These are phyloP conservation scores for Polymixis lichenea DNA, from an alignment of 2,888 invertebrate species.

Conservation along the genomic window DNA sequence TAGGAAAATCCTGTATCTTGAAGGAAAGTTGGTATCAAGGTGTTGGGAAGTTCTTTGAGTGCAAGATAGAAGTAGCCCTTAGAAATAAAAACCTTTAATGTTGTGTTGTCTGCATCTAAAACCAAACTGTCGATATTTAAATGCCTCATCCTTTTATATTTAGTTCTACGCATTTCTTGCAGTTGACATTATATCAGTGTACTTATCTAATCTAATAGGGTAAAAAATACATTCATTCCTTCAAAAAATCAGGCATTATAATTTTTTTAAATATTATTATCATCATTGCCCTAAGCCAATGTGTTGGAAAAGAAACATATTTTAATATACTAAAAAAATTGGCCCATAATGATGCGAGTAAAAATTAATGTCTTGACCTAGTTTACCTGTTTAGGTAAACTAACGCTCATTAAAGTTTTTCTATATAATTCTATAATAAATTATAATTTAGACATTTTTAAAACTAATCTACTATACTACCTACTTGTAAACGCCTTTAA, in stretches of 20 bases:
- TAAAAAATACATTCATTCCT: slow-evolving; percentile 22
- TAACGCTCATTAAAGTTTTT: slow-evolving; percentile 73
- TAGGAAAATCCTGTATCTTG: too few relatives aligned
- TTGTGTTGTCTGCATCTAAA: slow-evolving; percentile 52
- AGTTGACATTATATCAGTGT: slow-evolving; percentile 17
- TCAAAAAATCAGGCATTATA: slow-evolving; percentile 37
- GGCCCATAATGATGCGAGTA: slow-evolving; percentile 40
- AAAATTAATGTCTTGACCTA: slow-evolving; percentile 45
- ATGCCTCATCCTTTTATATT: slow-evolving; percentile 44
- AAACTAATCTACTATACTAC: slow-evolving; percentile 73
- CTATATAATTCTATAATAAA: slow-evolving; percentile 72
- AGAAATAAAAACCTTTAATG: slow-evolving; percentile 48
- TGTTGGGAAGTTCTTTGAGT: slow-evolving; percentile 6
- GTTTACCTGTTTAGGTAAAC: slow-evolving; percentile 57
- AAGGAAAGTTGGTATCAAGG: not conserved
- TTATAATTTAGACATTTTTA: slow-evolving; percentile 76
- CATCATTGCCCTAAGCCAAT: slow-evolving; percentile 41
- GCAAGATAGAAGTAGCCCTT: slow-evolving; percentile 46
- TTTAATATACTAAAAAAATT: slow-evolving; percentile 50
- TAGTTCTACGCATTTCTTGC: slow-evolving; percentile 41
- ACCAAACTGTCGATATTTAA: slow-evolving; percentile 60
- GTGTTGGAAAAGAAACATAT: slow-evolving; percentile 46
- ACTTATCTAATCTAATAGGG: slow-evolving; percentile 1
- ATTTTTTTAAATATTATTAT: slow-evolving; percentile 28
- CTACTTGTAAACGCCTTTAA: slow-evolving; percentile 76